These are phyloP conservation scores for Martes martes DNA, from an alignment of 2,113 vertebrate genomes.

Conservation along the genomic window DNA sequence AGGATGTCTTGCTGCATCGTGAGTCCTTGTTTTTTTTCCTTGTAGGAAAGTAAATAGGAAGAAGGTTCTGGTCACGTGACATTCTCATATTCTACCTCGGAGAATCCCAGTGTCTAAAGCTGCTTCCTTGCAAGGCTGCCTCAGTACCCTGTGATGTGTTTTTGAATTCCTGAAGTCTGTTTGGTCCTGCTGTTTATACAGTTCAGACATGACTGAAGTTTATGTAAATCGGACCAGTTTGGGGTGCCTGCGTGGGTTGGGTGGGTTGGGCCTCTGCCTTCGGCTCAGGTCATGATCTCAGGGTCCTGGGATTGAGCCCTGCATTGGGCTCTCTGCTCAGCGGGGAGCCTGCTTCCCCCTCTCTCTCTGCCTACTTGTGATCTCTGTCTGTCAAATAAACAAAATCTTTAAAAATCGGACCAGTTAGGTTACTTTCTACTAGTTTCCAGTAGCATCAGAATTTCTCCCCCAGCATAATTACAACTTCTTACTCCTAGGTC, in stretches of 20 bases:
- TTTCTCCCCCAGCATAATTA: background rate
- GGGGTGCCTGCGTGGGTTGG: background rate
- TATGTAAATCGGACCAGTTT: background rate
- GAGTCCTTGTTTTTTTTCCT: conserved; percentile 46
- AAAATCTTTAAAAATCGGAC: background rate
- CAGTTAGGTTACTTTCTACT: background rate
- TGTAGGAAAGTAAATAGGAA: background rate
- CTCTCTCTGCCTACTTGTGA: too few species aligned
- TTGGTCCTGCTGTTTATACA: background rate
- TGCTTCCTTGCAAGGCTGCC: background rate
- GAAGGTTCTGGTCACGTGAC: background rate
- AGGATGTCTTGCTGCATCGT: conserved; percentile 95
- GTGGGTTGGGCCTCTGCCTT: too few species aligned
- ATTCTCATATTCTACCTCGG: background rate
- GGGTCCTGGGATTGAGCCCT: too few species aligned
- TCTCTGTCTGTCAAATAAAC: too few species aligned
- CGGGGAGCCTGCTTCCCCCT: too few species aligned
- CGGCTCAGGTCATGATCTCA: too few species aligned
- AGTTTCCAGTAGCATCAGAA: background rate
- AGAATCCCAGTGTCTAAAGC: background rate
- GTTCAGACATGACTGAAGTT: background rate
- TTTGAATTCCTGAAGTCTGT: conserved; percentile 4
- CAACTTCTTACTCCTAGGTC: background rate
- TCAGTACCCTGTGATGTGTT: background rate
- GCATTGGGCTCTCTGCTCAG: too few species aligned